These are phyloP conservation scores for Hydrotaea cyrtoneurina DNA, from an alignment of 2,888 invertebrate species.

Conservation along the genomic window DNA sequence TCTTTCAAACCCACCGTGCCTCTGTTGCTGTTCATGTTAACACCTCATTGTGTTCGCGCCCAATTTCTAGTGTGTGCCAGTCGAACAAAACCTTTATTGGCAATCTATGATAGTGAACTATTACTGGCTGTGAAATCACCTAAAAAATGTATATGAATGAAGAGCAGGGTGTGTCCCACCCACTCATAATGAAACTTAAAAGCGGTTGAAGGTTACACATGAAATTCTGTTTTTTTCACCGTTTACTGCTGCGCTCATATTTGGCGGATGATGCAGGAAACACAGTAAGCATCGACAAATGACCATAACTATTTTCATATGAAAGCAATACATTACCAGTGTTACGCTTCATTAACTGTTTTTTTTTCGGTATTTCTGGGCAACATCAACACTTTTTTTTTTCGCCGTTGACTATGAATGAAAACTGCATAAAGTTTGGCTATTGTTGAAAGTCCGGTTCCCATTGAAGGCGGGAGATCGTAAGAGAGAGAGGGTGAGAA, in stretches of 20 bases:
- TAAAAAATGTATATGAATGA: not conserved
- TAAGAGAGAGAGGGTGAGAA: not conserved
- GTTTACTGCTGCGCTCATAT: not conserved
- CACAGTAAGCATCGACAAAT: not conserved
- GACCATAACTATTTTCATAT: not conserved
- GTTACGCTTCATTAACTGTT: slow-evolving; percentile 35
- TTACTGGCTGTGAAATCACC: not conserved
- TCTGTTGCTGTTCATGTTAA: not conserved
- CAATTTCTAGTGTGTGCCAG: not conserved
- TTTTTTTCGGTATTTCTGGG: not conserved
- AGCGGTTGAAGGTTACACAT: too few species aligned
- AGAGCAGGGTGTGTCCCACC: not conserved
- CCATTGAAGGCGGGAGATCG: not conserved
- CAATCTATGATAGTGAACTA: not conserved
- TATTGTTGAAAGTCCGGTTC: not conserved
- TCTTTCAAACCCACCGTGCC: too few species aligned
- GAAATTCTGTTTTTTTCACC: too few species aligned
- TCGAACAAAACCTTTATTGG: not conserved
- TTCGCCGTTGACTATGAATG: not conserved
- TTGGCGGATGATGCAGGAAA: not conserved
- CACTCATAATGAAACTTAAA: too few species aligned
- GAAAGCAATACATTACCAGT: not conserved
- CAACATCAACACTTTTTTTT: not conserved
- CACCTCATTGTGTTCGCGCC: not conserved
- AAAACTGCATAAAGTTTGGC: not conserved